Conservation (phyloP, 64 coral and sea anemone genomes). For the Dendrophyllia cribrosa region DNA sequence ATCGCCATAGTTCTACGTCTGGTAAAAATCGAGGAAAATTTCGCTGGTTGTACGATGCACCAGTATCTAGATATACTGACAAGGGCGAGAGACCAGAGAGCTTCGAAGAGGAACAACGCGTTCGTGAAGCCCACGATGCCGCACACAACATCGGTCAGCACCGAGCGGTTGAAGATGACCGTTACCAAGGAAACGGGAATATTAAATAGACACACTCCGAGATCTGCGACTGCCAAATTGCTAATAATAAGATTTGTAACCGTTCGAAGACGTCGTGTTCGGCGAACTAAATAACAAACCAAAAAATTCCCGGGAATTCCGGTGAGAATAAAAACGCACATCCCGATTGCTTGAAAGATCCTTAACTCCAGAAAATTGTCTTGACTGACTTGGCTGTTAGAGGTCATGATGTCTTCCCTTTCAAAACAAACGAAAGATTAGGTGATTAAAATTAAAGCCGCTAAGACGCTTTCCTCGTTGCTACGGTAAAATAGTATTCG, state of each 20-base stretch:
- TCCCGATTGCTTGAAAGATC: slow-evolving; percentile 65
- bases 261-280: slow-evolving; percentile 78
- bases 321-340: slow-evolving; percentile 78
- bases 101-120: slow-evolving; percentile 86
- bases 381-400: background rate
- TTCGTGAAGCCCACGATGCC: slow-evolving; percentile 80
- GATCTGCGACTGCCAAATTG: slow-evolving; percentile 82
- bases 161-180: slow-evolving; percentile 61
- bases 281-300: slow-evolving; percentile 81
- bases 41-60: slow-evolving; percentile 86
- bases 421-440: slow-evolving; percentile 10
- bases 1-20: slow-evolving; percentile 69
- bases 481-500: background rate
- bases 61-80: slow-evolving; percentile 94
- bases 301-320: slow-evolving; percentile 84
- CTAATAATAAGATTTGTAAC: slow-evolving; percentile 89
- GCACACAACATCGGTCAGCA: slow-evolving; percentile 55
- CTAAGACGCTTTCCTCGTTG: background rate
- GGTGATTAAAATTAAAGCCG: background rate
- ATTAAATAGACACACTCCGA: slow-evolving; percentile 85
- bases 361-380: slow-evolving; percentile 13
- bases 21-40: slow-evolving; percentile 80
- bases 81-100: slow-evolving; percentile 81
- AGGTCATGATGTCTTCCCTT: background rate
- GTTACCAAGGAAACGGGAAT: slow-evolving; percentile 85